Base-by-base conservation (phyloP, 2,888 invertebrate genomes). In the Lypha dubia region DNA sequence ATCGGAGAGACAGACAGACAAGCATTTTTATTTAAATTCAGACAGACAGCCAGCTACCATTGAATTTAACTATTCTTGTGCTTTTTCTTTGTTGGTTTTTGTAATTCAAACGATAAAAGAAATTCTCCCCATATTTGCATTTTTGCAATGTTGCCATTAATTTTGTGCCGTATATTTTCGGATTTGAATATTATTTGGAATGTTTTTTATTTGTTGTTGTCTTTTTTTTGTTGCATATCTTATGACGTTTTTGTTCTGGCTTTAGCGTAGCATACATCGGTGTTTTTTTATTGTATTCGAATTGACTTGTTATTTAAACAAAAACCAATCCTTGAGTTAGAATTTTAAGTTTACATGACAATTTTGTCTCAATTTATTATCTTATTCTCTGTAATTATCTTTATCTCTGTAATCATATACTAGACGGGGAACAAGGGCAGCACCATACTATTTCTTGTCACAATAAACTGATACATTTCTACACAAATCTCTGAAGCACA, bases 1-100 rank as follows among this genome's bases (percentile, higher is more conserved):
- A 75, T 70, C 62, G 53, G 20, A 38, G 17, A 46, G 38, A 41
- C 62, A 44, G 20, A 38, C 15, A 46, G 38, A 41, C 60, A 63
- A 81, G 5, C 5, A n/a, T 83, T 68, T 68, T 60, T 28, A 68
- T 73, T 62, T 49, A 41, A 67, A 60, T 58, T 67, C 46, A 49
- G 22, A 22, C 75, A 17, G 46, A n/a, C n/a, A n/a, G n/a, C n/a
- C n/a, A n/a, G n/a, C n/a, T n/a, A n/a, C 71, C 41, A 70, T 73
- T 56, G 53, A 73, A 62, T 74, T 77, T 73, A 38, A 75, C 38
- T 17, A 56, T 13, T 63, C 20, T n/a, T 79, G 20, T n/a, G 70
- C 32, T 49, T 13, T 38, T 15, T 76, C 8, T 38, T n/a, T 35
- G 20, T 35, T 58, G 4, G 24, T 11, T 56, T 79, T 58, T 51